Conservation (phyloP, 1,140 invertebrate genomes). For the Leptinotarsa undecemlineata region DNA sequence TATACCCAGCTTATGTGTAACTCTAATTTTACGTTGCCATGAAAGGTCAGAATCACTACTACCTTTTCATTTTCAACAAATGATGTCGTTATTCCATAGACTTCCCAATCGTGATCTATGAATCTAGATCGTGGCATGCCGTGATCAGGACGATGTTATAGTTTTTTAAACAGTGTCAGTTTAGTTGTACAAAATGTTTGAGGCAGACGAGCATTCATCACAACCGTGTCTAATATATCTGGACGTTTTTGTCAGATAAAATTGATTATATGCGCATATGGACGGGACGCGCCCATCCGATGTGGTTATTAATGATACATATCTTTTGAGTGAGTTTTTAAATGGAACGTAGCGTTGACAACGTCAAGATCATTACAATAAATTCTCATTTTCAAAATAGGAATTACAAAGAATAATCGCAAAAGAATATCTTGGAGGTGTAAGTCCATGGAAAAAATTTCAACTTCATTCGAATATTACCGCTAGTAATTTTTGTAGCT, state of each 20-base stretch:
- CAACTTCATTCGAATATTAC: too few relatives aligned
- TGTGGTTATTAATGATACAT: not conserved
- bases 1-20: not conserved
- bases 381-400: too few relatives aligned
- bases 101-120: conserved; percentile 2
- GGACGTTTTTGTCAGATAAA: not conserved
- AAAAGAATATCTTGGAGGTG: too few relatives aligned
- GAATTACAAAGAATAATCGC: too few relatives aligned
- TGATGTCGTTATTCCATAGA: conserved; percentile 3
- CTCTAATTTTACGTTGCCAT: not conserved
- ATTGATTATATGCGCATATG: conserved; percentile 1
- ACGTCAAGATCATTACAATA: too few relatives aligned
- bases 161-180: not conserved
- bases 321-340: too few relatives aligned
- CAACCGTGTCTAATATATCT: not conserved
- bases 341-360: too few relatives aligned
- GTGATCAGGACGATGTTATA: not conserved
- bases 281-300: not conserved
- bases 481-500: too few relatives aligned
- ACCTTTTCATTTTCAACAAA: conserved; percentile 2
- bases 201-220: not conserved
- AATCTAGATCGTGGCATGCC: conserved; percentile 7
- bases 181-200: not conserved
- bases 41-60: conserved; percentile 2
- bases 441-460: too few relatives aligned